Evolutionary conservation across 2,888 invertebrate genomes (phyloP).

Genomic region (Chouioia cunea): DNA sequence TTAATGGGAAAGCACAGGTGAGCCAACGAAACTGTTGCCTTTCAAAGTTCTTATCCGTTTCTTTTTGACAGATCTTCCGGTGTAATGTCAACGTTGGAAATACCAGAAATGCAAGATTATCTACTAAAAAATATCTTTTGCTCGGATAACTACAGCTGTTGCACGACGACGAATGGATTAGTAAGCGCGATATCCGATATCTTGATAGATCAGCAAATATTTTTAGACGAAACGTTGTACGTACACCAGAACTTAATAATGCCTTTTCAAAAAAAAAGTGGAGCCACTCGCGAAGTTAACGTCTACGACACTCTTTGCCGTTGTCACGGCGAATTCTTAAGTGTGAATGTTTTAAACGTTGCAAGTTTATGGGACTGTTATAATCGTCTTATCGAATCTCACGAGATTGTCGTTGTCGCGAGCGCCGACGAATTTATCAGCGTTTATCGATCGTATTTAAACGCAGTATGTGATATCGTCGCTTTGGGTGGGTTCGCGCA

Average conservation of each 20-base stretch:
- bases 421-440: conserved; percentile 80
- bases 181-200: conserved; percentile 58
- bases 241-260: conserved; percentile 76
- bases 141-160: conserved; percentile 62
- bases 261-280: conserved; percentile 76
- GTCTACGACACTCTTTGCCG: conserved; percentile 77
- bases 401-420: conserved; percentile 78
- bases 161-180: conserved; percentile 59
- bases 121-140: conserved; percentile 54
- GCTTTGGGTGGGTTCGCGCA: conserved; percentile 79
- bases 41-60: no score
- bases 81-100: conserved; percentile 47
- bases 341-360: conserved; percentile 77
- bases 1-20: conserved; percentile 76
- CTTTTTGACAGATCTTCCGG: conserved; percentile 38
- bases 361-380: conserved; percentile 79
- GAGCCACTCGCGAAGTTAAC: conserved; percentile 71
- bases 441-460: conserved; percentile 79
- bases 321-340: conserved; percentile 78
- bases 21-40: background rate
- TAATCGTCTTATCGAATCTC: conserved; percentile 74
- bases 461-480: conserved; percentile 80
- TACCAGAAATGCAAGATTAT: conserved; percentile 48
- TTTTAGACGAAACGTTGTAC: conserved; percentile 77
- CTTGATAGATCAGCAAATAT: conserved; percentile 77